Base-by-base conservation (phyloP, 2,888 invertebrate species). In the Nudaria mundana region DNA sequence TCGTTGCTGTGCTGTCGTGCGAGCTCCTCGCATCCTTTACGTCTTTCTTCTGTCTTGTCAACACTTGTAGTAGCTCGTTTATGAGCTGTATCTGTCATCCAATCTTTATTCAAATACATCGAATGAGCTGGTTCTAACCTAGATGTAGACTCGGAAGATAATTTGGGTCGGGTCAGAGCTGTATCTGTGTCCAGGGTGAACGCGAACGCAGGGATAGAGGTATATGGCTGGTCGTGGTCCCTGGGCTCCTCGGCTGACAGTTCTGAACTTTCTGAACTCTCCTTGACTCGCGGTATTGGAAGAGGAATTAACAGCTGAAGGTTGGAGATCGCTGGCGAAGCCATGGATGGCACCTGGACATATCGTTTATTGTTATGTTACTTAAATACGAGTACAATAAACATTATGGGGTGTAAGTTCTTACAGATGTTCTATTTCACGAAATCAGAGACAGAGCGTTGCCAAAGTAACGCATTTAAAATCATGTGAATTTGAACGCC, bases 221-320 rank as follows among this genome's bases (percentile, higher is more conserved):
- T 38, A 15, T 15, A 38, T 1, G 26, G 20, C 5, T 38, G 31
- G 11, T 32, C 32, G 6, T 26, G 31, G 20, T 38, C 38, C n/a
- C 10, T 6, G 0, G 3, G 26, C 0, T 26, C 13, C 7, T 35
- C 20, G 6, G n/a, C 5, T 2, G 29, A 22, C 7, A 10, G 23
- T 5, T 1, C 22, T 11, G 16, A 8, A 4, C 16, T 18, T 3
- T 12, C 11, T 24, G 12, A 8, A 12, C 5, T 7, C 2, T 11
- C 3, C 7, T 14, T 11, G 3, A 7, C 3, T n/a, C 3, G 8
- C 0, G 25, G 16, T 3, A 25, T 7, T 3, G 12, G 8, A 1
- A 31, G 2, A 2, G 37, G 37, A 2, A 38, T 26, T 1, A 38
- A 7, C 5, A 38, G 11, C 8, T 31, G 12, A 6, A 38, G 13